A percentile compares a stretch with the other conserved stretches of the same genome.
These are phyloP conservation scores for Globia sparganii DNA, from an alignment of 2,888 invertebrate species.

Conservation along the genomic window DNA sequence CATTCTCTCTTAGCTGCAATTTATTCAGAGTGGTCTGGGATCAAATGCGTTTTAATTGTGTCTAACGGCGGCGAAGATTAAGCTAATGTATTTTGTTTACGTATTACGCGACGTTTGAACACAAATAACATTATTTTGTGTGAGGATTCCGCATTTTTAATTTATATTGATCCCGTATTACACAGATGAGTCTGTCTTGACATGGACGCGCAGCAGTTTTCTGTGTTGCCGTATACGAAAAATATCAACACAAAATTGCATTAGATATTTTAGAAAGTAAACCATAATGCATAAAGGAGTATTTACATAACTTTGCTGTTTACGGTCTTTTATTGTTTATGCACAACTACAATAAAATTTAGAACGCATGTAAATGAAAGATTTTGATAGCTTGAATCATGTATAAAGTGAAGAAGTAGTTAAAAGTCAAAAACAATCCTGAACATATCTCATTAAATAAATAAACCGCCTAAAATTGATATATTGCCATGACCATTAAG, in stretches of 20 bases:
- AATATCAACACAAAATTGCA: slow-evolving; percentile 49
- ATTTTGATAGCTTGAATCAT: neutral
- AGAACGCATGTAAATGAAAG: neutral
- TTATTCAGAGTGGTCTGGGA: slow-evolving; percentile 72
- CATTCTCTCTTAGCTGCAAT: slow-evolving; percentile 83
- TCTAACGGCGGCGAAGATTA: slow-evolving; percentile 41
- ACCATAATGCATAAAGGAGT: slow-evolving; percentile 18
- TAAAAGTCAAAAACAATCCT: neutral
- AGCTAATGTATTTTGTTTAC: slow-evolving; percentile 54
- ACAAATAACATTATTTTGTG: slow-evolving; percentile 76
- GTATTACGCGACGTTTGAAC: slow-evolving; percentile 63
- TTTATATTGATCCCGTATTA: slow-evolving; percentile 87
- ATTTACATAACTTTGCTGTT: neutral
- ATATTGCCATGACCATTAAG: neutral
- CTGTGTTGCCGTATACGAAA: slow-evolving; percentile 75
- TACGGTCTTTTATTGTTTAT: slow-evolving; percentile 12
- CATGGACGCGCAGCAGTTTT: slow-evolving; percentile 88
- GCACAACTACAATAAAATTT: neutral
- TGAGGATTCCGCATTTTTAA: slow-evolving; percentile 85
- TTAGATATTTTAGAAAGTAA: slow-evolving; percentile 64
- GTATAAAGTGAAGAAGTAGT: neutral
- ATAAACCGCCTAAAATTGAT: neutral
- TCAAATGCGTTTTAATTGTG: slow-evolving; percentile 43
- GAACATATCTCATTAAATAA: neutral
- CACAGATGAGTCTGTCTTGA: slow-evolving; percentile 85